Conservation (phyloP, 2,888 invertebrate genomes). For the Sarcophaga subvicina region DNA sequence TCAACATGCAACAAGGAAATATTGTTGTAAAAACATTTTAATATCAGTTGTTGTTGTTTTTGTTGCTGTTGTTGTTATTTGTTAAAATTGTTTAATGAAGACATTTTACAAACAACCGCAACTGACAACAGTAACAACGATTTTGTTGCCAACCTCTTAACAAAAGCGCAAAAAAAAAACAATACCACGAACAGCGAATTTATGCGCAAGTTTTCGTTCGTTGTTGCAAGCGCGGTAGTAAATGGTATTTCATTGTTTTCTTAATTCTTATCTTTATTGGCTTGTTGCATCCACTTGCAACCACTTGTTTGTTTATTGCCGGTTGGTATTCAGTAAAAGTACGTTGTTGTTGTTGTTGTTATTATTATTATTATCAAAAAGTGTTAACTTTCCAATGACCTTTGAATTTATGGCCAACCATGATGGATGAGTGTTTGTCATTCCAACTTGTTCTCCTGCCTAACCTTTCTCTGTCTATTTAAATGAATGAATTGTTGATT, state of each 20-base stretch:
- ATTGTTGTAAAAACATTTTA: conserved; percentile 37
- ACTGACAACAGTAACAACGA: not conserved
- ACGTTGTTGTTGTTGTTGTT: conserved; percentile 21
- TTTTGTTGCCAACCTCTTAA: not conserved
- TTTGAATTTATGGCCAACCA: conserved; percentile 52
- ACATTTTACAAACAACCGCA: conserved; percentile 42
- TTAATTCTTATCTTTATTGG: not conserved
- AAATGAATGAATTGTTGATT: too few relatives aligned
- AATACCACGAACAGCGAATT: not conserved
- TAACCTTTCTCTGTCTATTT: too few relatives aligned
- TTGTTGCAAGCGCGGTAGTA: not conserved
- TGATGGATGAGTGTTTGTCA: conserved; percentile 32
- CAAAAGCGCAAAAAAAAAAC: not conserved
- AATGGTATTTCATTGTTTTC: too few relatives aligned
- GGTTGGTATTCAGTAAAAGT: not conserved
- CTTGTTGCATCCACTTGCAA: not conserved
- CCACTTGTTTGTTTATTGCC: not conserved
- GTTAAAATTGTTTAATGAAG: conserved; percentile 53
- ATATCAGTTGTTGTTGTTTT: not conserved
- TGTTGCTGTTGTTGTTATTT: conserved; percentile 33
- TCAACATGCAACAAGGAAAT: conserved; percentile 65
- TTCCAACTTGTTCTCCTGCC: not conserved
- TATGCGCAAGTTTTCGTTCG: not conserved
- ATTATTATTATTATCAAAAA: conserved; percentile 66
- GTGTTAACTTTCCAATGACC: conserved; percentile 67